Base-by-base conservation (phyloP, 2,797 vertebrate species). In the Euphonia xanthogaster region DNA sequence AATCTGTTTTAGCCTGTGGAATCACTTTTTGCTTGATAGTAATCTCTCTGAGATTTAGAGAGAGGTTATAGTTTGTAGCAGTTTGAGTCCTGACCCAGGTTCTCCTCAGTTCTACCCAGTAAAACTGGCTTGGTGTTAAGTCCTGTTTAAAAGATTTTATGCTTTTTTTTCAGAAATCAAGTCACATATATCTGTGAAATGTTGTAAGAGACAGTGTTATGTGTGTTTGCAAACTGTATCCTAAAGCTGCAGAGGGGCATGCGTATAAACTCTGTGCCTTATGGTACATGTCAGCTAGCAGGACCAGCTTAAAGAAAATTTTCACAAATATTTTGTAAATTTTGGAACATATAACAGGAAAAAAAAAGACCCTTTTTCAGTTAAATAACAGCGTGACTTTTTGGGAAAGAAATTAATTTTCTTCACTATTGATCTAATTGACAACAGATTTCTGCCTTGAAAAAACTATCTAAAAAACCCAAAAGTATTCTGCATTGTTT, bases 1-100 rank as follows among this genome's bases (percentile, higher is more conserved):
- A 71, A 71, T 87, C 58, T 92, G 66, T 93, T 88, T 92, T 76
- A 91, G 73, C 86, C 47, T 95, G 84, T 93, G 62, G 24, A 84
- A 63, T 82, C 62, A 92, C 53, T 60, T 96, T 87, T 91, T 67
- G 25, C 58, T 53, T 80, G 55, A 79, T 78, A 67, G 13, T 18
- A 62, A 70, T 81, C 65, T 75, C 67, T 61, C 58, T 65, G 9
- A 35, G 61, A 83, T 88, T 85, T 87, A 73, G 30, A 66, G 15
- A 81, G n/a, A 50, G 27, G 18, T 70, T 84, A 24, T 28, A 78
- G 3, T 58, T 53, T 47, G 18, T 33, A 61, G 33, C 18, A 73
- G 10, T 45, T 79, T 68, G 17, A 91, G 31, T n/a, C 37, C 23
- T 22, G 31, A 44, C 42, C 42, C 20, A 16, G 22, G 16, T 58